A percentile compares a stretch with the other conserved stretches of the same genome.
Evolutionary conservation across 1,140 invertebrate genomes (phyloP).

Genomic region (Babylonia areolata): DNA sequence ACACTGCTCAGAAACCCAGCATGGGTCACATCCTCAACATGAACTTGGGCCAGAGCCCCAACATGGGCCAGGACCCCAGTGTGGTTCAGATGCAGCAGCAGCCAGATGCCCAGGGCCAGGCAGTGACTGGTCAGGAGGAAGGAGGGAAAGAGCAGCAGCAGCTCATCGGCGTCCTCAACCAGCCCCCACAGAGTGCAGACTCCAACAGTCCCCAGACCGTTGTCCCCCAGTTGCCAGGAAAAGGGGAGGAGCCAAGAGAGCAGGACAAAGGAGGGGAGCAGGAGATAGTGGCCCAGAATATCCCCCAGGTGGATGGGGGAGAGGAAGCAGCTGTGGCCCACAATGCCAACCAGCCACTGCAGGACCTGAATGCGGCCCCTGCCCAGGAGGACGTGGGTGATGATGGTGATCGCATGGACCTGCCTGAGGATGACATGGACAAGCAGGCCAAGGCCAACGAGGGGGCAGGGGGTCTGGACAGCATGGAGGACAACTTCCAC

Average conservation of each 20-base stretch:
- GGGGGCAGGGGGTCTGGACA: not conserved
- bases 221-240: not conserved
- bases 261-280: not conserved
- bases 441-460: slow-evolving; percentile 17
- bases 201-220: not conserved
- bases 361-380: not conserved
- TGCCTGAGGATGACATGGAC: slow-evolving; percentile 20
- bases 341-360: not conserved
- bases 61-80: not conserved
- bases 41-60: too few species aligned
- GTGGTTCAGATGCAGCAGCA: slow-evolving; percentile 23
- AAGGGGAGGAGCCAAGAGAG: not conserved
- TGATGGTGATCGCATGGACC: not conserved
- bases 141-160: not conserved
- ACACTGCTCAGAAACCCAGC: too few species aligned
- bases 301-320: not conserved
- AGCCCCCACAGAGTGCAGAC: not conserved
- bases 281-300: slow-evolving; percentile 20
- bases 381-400: not conserved
- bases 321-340: not conserved
- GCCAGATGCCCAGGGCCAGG: not conserved
- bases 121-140: not conserved
- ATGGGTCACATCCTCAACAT: too few species aligned
- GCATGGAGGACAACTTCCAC: not conserved
- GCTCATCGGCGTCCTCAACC: not conserved